Conservation (phyloP, 2,888 invertebrate species). For the Acanthosepion pharaonis region DNA sequence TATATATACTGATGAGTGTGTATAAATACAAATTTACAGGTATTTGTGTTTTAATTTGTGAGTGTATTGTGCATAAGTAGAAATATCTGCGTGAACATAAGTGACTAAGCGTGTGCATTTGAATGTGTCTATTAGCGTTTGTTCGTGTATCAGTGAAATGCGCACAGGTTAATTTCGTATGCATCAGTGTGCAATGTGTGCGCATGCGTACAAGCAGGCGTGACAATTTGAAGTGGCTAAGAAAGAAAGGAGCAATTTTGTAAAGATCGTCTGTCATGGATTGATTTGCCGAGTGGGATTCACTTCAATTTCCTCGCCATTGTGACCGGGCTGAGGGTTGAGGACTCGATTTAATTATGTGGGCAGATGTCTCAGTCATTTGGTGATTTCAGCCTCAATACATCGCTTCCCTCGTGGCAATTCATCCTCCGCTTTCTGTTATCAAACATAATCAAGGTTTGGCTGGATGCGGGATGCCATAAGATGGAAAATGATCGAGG, state of each 20-base stretch:
- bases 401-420: not conserved
- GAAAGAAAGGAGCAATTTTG: not conserved
- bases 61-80: no score
- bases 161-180: no score
- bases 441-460: not conserved
- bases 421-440: not conserved
- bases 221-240: not conserved
- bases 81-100: no score
- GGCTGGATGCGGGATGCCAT: not conserved
- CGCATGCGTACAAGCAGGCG: not conserved
- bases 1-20: no score
- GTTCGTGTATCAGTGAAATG: no score
- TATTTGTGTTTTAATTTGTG: no score
- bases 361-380: not conserved
- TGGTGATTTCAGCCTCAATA: not conserved
- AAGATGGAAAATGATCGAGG: not conserved
- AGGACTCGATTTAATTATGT: not conserved
- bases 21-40: no score
- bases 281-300: not conserved
- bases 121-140: no score
- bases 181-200: no score
- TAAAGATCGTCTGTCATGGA: slow-evolving; percentile 3
- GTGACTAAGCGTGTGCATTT: no score
- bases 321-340: not conserved
- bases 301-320: slow-evolving; percentile 18